Conservation (phyloP, 2,113 vertebrate genomes). For the Campylomormyrus numenius region DNA sequence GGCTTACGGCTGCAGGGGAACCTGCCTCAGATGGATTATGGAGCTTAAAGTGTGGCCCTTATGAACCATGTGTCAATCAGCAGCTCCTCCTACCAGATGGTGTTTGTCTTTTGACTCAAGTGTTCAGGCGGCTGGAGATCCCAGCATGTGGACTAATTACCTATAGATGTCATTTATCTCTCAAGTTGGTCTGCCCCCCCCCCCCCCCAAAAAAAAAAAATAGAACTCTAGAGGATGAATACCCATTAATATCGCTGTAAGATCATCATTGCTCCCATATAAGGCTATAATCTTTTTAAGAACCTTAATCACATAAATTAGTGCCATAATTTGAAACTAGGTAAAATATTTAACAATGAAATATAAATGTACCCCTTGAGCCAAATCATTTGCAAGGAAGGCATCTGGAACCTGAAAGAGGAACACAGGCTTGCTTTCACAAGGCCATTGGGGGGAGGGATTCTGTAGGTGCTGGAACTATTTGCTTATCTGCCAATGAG, state of each 20-base stretch:
- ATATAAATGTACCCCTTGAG: background rate
- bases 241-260: background rate
- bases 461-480: background rate
- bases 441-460: background rate
- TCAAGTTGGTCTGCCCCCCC: background rate
- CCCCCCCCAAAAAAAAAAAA: background rate
- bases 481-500: background rate
- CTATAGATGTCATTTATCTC: background rate
- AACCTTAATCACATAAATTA: background rate
- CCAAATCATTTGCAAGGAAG: background rate
- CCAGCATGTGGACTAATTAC: background rate
- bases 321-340: background rate
- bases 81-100: conserved; percentile 50
- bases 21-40: background rate
- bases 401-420: background rate
- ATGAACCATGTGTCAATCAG: background rate
- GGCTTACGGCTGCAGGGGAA: background rate
- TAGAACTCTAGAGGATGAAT: background rate
- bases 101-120: conserved; percentile 36
- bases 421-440: background rate
- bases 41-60: background rate
- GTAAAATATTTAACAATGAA: background rate
- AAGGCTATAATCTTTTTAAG: background rate
- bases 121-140: conserved; percentile 16
- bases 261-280: background rate